A percentile compares a stretch with the other conserved stretches of the same genome.
These are phyloP conservation scores for Corythornis vintsioides DNA, from an alignment of 2,113 vertebrate species.

Conservation along the genomic window DNA sequence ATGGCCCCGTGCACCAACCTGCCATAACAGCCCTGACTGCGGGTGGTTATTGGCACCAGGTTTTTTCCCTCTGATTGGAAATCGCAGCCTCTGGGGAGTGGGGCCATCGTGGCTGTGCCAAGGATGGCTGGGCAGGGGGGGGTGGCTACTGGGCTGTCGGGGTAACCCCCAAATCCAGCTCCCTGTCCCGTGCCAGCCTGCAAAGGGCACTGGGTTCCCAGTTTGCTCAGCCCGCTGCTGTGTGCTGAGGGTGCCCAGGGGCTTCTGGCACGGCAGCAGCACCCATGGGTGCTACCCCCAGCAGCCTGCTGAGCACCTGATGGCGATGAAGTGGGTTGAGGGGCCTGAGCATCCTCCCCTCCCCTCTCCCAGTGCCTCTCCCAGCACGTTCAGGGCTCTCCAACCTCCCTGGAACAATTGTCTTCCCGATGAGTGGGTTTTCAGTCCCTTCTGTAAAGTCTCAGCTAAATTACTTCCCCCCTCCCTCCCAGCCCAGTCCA, in stretches of 20 bases:
- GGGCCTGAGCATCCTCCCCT: background rate
- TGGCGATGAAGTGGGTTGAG: background rate
- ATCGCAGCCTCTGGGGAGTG: background rate
- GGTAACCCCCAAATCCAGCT: background rate
- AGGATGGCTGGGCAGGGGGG: background rate
- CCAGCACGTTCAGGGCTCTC: rapidly evolving
- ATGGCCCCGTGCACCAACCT: background rate
- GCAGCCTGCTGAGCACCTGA: background rate
- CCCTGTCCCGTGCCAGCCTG: background rate
- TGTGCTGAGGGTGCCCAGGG: background rate
- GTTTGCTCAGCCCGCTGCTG: background rate
- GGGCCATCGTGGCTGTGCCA: rapidly evolving
- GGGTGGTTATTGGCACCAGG: background rate
- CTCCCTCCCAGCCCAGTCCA: background rate
- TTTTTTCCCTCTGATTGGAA: background rate
- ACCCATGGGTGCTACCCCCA: background rate
- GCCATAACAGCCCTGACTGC: background rate
- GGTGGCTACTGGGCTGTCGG: too few species aligned
- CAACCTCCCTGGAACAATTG: background rate
- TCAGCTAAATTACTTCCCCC: background rate
- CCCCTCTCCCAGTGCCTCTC: rapidly evolving
- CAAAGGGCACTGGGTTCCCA: background rate
- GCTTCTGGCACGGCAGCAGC: background rate
- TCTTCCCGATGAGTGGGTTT: background rate
- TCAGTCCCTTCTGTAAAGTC: background rate